These are phyloP conservation scores for Gymnobelideus leadbeateri DNA, from an alignment of 2,113 vertebrate species.

Conservation along the genomic window DNA sequence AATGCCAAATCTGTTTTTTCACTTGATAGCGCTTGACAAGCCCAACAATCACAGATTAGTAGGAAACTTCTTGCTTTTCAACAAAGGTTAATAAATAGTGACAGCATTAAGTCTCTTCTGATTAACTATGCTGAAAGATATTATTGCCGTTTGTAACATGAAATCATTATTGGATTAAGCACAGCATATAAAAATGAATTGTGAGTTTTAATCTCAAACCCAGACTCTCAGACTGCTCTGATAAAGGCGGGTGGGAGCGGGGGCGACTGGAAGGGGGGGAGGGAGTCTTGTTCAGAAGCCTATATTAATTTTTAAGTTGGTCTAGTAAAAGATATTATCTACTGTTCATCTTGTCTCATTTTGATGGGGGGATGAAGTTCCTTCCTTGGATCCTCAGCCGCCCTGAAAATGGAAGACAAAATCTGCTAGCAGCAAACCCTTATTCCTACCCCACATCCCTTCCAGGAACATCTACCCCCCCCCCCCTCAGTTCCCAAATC, in stretches of 20 bases:
- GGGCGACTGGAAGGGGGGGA: constrained; percentile 37
- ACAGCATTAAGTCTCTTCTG: constrained; percentile 98
- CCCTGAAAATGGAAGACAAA: neutral
- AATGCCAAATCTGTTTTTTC: constrained; percentile 92
- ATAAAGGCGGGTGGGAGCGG: neutral
- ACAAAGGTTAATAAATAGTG: constrained; percentile 99
- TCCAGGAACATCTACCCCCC: fast-evolving
- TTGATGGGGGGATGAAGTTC: constrained; percentile 2
- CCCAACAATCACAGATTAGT: constrained; percentile 96
- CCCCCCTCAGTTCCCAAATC: neutral
- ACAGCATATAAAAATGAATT: constrained; percentile 95
- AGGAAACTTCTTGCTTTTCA: constrained; percentile 96
- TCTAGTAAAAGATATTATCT: constrained; percentile 56
- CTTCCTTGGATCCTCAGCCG: neutral
- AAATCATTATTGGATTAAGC: constrained; percentile 98
- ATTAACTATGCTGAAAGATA: constrained; percentile 98
- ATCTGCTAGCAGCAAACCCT: neutral
- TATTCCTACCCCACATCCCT: neutral
- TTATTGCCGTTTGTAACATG: constrained; percentile 94
- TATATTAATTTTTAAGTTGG: constrained; percentile 60
- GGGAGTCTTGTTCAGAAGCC: constrained; percentile 28
- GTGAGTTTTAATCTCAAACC: constrained; percentile 90
- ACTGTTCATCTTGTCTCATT: neutral
- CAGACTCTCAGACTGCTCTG: constrained; percentile 54
- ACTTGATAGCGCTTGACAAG: constrained; percentile 92